phyloP scores from a whole-genome alignment of 2,113 vertebrate genomes.

The Oreotragus oreotragus region DNA sequence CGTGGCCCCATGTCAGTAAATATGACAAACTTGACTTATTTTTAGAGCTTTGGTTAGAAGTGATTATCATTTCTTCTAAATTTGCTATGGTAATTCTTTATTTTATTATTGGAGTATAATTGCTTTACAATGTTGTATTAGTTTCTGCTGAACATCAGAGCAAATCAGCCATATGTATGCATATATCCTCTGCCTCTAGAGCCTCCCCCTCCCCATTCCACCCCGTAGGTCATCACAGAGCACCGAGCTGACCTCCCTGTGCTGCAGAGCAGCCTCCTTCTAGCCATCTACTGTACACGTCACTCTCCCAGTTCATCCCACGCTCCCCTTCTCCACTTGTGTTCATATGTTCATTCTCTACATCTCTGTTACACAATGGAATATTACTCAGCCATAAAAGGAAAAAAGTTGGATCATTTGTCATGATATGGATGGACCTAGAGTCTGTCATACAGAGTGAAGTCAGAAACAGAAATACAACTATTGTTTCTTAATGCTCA shows the following conservation, averaged over 20 bases:
- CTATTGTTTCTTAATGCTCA: neutral
- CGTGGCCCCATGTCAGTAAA: neutral
- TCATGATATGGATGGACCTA: neutral
- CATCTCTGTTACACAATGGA: neutral
- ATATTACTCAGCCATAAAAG: neutral
- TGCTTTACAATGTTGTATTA: neutral
- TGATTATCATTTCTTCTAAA: neutral
- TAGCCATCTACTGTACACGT: rapidly evolving
- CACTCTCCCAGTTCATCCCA: neutral
- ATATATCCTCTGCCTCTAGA: neutral
- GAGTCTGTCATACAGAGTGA: neutral
- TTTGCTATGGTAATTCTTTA: neutral
- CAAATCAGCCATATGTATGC: neutral
- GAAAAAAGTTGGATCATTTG: neutral
- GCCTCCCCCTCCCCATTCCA: neutral
- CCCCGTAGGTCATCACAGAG: neutral
- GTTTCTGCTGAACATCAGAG: neutral
- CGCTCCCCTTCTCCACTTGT: neutral
- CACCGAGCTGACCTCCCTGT: rapidly evolving
- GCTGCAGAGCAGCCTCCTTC: neutral
- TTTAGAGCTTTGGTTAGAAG: neutral
- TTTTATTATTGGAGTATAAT: neutral
- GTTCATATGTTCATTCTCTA: neutral
- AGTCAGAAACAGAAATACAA: neutral
- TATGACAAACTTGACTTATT: neutral